Evolutionary conservation across 2,888 invertebrate genomes (phyloP).

Genomic region (Invenusta paracnida): DNA sequence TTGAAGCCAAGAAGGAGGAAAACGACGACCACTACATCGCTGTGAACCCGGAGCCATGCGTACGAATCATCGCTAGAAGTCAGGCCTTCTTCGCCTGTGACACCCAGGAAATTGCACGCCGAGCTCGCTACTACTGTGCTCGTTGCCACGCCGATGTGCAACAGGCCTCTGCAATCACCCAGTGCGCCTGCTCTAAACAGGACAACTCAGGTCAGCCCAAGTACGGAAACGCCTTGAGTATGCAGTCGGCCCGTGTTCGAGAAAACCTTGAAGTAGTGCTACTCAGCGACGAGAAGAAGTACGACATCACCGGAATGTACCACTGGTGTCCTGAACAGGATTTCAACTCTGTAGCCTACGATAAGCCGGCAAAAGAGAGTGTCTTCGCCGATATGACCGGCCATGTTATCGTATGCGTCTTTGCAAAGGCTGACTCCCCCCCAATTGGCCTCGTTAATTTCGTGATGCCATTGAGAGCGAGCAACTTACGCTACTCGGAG

Average conservation of each 20-base stretch:
- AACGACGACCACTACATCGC: constrained; percentile 92
- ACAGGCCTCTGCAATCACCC: constrained; percentile 44
- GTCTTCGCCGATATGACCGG: constrained; percentile 87
- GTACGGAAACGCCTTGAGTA: not conserved
- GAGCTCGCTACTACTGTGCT: constrained; percentile 97
- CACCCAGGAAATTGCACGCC: constrained; percentile 63
- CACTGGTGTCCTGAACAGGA: constrained; percentile 97
- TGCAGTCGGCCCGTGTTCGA: not conserved
- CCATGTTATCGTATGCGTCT: constrained; percentile 96
- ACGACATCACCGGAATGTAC: constrained; percentile 99
- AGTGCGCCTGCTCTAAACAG: constrained; percentile 2
- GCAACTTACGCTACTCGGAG: constrained; percentile 99
- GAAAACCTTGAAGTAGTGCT: not conserved
- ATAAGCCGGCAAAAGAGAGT: constrained; percentile 93
- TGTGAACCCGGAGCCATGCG: constrained; percentile 75
- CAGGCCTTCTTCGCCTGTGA: constrained; percentile 99
- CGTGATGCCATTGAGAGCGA: constrained; percentile 97
- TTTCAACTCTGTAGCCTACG: constrained; percentile 86
- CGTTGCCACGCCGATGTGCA: constrained; percentile 91
- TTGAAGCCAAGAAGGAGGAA: constrained; percentile 75
- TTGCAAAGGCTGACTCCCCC: constrained; percentile 96
- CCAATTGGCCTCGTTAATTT: constrained; percentile 94
- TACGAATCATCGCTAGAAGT: constrained; percentile 90
- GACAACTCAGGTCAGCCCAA: not conserved
- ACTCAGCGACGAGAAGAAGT: constrained; percentile 44